Percentiles rank a stretch among this genome's conserved stretches.
Conservation (phyloP, 2,797 vertebrate genomes). For the Megalops cyprinoides region DNA sequence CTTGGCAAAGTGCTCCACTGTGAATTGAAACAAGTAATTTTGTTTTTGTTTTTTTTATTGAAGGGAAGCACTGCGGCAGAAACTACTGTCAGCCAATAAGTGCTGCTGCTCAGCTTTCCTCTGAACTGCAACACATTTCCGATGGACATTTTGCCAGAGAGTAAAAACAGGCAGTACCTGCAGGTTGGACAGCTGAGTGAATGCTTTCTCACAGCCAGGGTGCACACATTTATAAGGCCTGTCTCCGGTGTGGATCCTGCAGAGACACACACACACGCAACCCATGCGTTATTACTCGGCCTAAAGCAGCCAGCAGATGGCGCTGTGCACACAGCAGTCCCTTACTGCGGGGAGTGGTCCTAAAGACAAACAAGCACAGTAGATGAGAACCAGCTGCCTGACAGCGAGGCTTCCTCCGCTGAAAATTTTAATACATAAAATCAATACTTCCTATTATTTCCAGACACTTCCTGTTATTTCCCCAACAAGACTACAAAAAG, state of each 20-base stretch:
- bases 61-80: too few relatives aligned
- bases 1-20: too few relatives aligned
- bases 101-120: neutral
- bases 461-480: too few relatives aligned
- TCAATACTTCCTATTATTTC: too few relatives aligned
- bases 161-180: constrained; percentile 75
- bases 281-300: neutral
- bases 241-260: constrained; percentile 95
- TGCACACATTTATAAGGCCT: constrained; percentile 96
- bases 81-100: neutral
- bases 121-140: neutral
- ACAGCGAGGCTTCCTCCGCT: too few relatives aligned
- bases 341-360: neutral
- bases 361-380: too few relatives aligned
- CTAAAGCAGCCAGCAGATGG: neutral
- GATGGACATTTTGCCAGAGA: neutral
- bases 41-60: too few relatives aligned
- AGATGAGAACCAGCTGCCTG: too few relatives aligned
- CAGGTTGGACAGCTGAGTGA: constrained; percentile 95
- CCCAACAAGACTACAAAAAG: too few relatives aligned
- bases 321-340: neutral
- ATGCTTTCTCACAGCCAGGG: constrained; percentile 96
- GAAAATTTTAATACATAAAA: too few relatives aligned
- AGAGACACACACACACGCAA: constrained; percentile 12
- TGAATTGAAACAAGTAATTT: too few relatives aligned